A percentile compares a stretch with the other conserved stretches of the same genome.
Conservation (phyloP, 2,888 invertebrate species). For the Phasia obesa region DNA sequence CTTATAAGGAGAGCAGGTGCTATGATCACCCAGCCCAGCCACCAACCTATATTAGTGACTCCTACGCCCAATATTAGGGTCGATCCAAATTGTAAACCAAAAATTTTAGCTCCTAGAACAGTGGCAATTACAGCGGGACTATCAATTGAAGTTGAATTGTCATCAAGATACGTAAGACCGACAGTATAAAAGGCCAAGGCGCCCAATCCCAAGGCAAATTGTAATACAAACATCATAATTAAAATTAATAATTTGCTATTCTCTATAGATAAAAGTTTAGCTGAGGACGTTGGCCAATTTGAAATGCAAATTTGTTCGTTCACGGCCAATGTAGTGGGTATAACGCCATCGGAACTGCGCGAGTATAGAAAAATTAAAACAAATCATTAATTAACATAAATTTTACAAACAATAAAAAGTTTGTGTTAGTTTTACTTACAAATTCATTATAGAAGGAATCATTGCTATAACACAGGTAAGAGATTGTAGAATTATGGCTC, state of each 20-base stretch:
- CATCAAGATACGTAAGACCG: conserved; percentile 85
- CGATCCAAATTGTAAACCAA: conserved; percentile 81
- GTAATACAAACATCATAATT: conserved; percentile 83
- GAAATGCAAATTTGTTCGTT: conserved; percentile 76
- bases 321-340: conserved; percentile 63
- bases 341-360: conserved; percentile 73
- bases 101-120: conserved; percentile 78
- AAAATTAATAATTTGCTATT: conserved; percentile 81
- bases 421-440: conserved; percentile 75
- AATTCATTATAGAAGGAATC: conserved; percentile 84
- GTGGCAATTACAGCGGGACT: conserved; percentile 83
- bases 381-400: too few relatives aligned
- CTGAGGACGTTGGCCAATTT: conserved; percentile 72
- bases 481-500: conserved; percentile 84
- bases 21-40: conserved; percentile 84
- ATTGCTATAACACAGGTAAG: conserved; percentile 83
- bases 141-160: conserved; percentile 84
- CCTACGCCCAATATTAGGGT: conserved; percentile 79
- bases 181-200: conserved; percentile 84
- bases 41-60: conserved; percentile 79
- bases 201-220: conserved; percentile 83
- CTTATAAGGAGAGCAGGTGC: conserved; percentile 82
- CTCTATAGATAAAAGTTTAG: conserved; percentile 70
- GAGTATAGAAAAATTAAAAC: background rate
- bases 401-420: background rate